Evolutionary conservation across 2,113 vertebrate genomes (phyloP).

Genomic region (Crotalus viridis): DNA sequence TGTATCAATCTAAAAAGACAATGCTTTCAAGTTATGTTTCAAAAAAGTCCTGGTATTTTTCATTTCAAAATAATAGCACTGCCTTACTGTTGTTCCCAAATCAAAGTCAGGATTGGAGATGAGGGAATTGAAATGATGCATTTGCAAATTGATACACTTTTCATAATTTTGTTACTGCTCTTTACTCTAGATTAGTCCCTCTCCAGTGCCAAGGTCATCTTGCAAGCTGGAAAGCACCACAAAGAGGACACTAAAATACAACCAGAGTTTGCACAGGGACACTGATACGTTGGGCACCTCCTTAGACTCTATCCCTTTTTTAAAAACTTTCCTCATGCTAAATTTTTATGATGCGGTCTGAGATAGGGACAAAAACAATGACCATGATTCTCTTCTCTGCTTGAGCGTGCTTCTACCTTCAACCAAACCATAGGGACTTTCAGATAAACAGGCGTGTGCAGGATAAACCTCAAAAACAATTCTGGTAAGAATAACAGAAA

Average conservation of each 20-base stretch:
- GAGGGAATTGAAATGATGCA: conserved; percentile 56
- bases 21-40: conserved; percentile 68
- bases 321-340: not conserved
- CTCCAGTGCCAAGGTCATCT: not conserved
- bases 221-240: not conserved
- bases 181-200: conserved; percentile 8
- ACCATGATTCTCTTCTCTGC: not conserved
- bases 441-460: not conserved
- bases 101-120: conserved; percentile 55
- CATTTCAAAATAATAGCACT: conserved; percentile 64
- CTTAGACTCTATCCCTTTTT: not conserved
- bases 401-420: not conserved
- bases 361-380: not conserved
- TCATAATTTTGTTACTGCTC: not conserved
- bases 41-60: conserved; percentile 61
- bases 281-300: not conserved
- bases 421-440: not conserved
- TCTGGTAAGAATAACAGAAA: not conserved
- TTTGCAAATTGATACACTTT: conserved; percentile 52
- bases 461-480: not conserved
- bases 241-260: not conserved
- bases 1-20: conserved; percentile 64
- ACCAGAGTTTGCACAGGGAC: too few species aligned
- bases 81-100: conserved; percentile 48
- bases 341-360: not conserved